Percentiles rank a stretch among this genome's conserved stretches.
Conservation (phyloP, 2,113 vertebrate species). For the Ivindomyrus marchei region DNA sequence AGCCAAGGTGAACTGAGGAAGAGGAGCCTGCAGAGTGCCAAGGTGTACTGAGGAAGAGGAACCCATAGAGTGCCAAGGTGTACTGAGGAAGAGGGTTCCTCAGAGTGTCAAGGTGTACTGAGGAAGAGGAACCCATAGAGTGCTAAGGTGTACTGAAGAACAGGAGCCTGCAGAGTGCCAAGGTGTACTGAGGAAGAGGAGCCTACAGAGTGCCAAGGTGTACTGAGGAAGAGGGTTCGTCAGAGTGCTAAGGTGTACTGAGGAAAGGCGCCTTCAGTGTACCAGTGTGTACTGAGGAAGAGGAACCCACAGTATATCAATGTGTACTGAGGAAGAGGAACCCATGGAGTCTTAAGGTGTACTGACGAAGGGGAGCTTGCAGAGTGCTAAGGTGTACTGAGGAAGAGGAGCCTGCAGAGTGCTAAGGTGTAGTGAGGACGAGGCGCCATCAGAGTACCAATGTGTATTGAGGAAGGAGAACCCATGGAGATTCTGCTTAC, state of each 20-base stretch:
- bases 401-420: not conserved
- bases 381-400: not conserved
- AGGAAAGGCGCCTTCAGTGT: not conserved
- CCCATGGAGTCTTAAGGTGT: not conserved
- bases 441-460: constrained; percentile 65
- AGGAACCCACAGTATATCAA: not conserved
- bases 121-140: constrained; percentile 30
- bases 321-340: constrained; percentile 72
- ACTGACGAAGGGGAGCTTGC: not conserved
- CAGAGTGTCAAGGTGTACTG: not conserved
- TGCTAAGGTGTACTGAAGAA: constrained; percentile 86
- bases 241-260: not conserved
- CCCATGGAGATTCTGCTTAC: not conserved
- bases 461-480: constrained; percentile 71
- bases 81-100: not conserved
- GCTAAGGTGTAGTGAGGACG: not conserved
- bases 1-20: not conserved
- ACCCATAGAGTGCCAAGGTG: not conserved
- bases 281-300: not conserved
- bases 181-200: not conserved
- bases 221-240: not conserved
- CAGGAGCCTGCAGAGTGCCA: not conserved
- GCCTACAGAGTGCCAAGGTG: not conserved
- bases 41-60: constrained; percentile 8
- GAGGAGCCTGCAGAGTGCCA: not conserved